phyloP scores from a whole-genome alignment of 2,888 invertebrate genomes.

The Philonicus albiceps region DNA sequence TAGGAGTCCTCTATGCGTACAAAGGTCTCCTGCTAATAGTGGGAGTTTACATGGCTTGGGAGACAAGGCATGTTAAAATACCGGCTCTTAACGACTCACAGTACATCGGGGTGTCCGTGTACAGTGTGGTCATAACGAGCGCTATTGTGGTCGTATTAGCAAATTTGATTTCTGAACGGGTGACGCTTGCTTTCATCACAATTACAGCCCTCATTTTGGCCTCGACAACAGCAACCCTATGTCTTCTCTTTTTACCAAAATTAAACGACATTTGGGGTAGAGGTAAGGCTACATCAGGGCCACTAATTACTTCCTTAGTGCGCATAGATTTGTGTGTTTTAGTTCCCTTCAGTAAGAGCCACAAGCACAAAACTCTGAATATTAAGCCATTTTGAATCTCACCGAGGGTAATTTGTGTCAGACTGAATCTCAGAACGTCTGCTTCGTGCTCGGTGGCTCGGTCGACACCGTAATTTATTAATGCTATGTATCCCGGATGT shows the following conservation, averaged over 20 bases:
- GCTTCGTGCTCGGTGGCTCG: neutral
- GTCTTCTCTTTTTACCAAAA: conserved; percentile 87
- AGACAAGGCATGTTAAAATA: conserved; percentile 90
- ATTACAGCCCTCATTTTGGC: conserved; percentile 84
- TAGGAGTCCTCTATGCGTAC: conserved; percentile 89
- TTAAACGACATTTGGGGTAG: conserved; percentile 75
- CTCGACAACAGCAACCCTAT: conserved; percentile 86
- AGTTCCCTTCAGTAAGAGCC: neutral
- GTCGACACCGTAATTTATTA: neutral
- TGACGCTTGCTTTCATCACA: conserved; percentile 81
- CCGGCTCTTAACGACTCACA: conserved; percentile 92
- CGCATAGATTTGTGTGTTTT: neutral
- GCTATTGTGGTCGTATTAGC: conserved; percentile 87
- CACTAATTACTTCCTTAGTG: neutral
- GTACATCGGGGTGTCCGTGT: conserved; percentile 92
- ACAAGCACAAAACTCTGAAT: neutral
- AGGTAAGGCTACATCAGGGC: conserved; percentile 63
- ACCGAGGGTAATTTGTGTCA: neutral
- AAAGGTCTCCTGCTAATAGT: conserved; percentile 87
- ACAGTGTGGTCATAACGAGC: conserved; percentile 88
- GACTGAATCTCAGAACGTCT: neutral
- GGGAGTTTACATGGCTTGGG: conserved; percentile 96
- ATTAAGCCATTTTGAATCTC: neutral
- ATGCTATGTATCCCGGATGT: neutral
- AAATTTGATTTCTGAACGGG: conserved; percentile 84